Conservation (phyloP, 2,113 vertebrate species). For the Phalacrocorax carbo region DNA sequence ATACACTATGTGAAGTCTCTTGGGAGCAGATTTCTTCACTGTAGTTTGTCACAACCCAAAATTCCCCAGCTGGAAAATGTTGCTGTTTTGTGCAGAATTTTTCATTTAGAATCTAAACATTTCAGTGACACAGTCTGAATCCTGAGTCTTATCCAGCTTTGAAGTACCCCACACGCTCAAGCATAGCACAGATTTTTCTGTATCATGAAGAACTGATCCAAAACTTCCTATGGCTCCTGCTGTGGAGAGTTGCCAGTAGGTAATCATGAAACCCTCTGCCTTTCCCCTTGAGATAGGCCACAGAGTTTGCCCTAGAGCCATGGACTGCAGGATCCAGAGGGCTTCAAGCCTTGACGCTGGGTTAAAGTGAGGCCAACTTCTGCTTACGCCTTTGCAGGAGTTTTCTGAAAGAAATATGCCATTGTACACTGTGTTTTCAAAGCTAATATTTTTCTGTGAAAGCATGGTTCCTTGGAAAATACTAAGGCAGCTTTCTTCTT, state of each 20-base stretch:
- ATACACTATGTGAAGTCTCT: neutral
- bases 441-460: neutral
- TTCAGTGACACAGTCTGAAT: neutral
- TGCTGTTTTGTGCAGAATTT: neutral
- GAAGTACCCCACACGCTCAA: neutral
- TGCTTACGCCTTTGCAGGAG: neutral
- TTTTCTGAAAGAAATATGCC: neutral
- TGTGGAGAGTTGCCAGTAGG: neutral
- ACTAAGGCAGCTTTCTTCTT: neutral
- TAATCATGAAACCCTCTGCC: neutral
- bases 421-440: neutral
- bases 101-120: neutral
- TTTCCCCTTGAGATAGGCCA: neutral
- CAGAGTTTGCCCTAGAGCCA: neutral
- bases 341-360: neutral
- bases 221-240: neutral
- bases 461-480: neutral
- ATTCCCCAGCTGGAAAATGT: neutral
- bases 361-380: neutral
- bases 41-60: neutral
- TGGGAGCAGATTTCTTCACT: neutral
- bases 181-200: neutral
- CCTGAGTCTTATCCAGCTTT: neutral
- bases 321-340: neutral
- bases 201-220: neutral